phyloP scores from a whole-genome alignment of 2,797 vertebrate species.

The Nyctalus aviator region DNA sequence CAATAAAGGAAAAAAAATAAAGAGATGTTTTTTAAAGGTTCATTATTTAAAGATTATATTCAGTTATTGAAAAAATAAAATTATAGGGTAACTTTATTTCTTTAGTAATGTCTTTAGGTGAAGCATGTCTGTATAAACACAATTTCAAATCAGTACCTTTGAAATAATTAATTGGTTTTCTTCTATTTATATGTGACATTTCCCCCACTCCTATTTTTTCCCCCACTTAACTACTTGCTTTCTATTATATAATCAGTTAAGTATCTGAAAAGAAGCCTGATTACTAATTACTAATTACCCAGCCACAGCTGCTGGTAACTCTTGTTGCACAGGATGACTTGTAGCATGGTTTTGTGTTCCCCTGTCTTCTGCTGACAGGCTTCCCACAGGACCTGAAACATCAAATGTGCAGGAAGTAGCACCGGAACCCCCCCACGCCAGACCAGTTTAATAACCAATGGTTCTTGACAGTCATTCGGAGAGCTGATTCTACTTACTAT shows the following conservation, averaged over 20 bases:
- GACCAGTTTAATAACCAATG: too few species aligned
- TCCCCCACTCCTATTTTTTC: slow-evolving; percentile 57
- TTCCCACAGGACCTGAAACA: slow-evolving; percentile 88
- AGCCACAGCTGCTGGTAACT: slow-evolving; percentile 89
- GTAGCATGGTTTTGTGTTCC: slow-evolving; percentile 89
- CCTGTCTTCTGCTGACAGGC: slow-evolving; percentile 89
- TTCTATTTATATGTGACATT: slow-evolving; percentile 74
- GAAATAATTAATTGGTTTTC: neutral
- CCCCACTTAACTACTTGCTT: slow-evolving; percentile 58
- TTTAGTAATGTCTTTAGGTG: neutral
- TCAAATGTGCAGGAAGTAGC: neutral
- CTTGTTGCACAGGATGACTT: slow-evolving; percentile 89
- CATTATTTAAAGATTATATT: neutral
- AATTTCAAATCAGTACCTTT: neutral
- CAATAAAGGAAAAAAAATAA: neutral
- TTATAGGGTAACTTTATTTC: neutral
- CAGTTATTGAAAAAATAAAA: neutral
- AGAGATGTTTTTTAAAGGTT: neutral
- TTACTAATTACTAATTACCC: slow-evolving; percentile 81
- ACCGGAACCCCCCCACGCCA: neutral
- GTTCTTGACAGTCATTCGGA: neutral
- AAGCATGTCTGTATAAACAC: neutral
- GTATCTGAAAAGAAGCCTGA: neutral
- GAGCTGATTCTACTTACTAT: slow-evolving; percentile 84
- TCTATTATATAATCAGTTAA: neutral